Conservation (phyloP, 1,140 invertebrate species). For the Periplaneta americana region DNA sequence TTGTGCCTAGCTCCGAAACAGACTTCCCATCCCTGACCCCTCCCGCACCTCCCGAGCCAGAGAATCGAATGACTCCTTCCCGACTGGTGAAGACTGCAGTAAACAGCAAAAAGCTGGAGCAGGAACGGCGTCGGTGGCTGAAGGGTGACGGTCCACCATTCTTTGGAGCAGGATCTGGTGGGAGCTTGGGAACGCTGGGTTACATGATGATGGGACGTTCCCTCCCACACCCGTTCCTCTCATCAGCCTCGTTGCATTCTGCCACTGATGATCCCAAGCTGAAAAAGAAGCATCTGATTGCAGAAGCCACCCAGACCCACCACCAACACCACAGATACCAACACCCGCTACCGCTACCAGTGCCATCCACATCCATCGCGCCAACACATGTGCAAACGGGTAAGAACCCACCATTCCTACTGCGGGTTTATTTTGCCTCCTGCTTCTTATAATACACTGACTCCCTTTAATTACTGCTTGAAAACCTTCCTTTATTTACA, state of each 20-base stretch:
- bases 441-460: neutral
- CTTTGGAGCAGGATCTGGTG: neutral
- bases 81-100: conserved; percentile 58
- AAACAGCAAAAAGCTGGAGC: conserved; percentile 52
- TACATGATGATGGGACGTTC: neutral
- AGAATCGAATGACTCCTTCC: conserved; percentile 49
- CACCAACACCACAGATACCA: conserved; percentile 30
- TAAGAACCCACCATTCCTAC: conserved; percentile 17
- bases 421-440: conserved; percentile 8
- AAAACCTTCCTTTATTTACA: neutral
- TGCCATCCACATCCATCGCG: conserved; percentile 40
- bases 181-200: neutral
- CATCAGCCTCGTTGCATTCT: neutral
- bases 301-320: conserved; percentile 31
- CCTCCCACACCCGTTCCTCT: conserved; percentile 4
- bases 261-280: conserved; percentile 6
- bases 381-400: conserved; percentile 22
- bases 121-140: conserved; percentile 34
- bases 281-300: conserved; percentile 25
- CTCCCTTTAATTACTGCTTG: neutral
- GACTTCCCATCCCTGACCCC: neutral
- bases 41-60: conserved; percentile 2
- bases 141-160: conserved; percentile 3
- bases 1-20: conserved; percentile 31
- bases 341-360: conserved; percentile 43